These are phyloP conservation scores for Gyrodactylus bullatarudis DNA, from an alignment of 1,140 invertebrate genomes.

Conservation along the genomic window DNA sequence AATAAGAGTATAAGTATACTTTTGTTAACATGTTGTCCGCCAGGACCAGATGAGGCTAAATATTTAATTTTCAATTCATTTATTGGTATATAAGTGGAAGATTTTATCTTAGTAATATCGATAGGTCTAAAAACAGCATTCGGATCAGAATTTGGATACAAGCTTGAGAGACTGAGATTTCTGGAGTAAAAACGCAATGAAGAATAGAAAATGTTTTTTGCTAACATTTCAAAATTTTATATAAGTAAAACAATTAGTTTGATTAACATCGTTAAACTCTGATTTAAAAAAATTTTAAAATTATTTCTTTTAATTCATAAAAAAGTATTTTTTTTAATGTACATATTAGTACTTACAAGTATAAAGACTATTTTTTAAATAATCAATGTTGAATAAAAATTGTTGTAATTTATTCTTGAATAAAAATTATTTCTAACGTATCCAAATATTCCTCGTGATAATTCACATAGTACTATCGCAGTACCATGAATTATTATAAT, in stretches of 20 bases:
- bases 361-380: too few relatives aligned
- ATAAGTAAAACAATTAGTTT: not conserved
- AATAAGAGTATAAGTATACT: not conserved
- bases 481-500: too few relatives aligned
- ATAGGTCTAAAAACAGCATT: not conserved
- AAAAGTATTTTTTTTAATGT: too few relatives aligned
- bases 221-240: not conserved
- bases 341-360: too few relatives aligned
- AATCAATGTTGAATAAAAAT: too few relatives aligned
- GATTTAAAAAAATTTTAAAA: not conserved
- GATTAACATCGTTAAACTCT: not conserved
- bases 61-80: not conserved
- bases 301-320: too few relatives aligned
- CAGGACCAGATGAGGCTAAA: not conserved
- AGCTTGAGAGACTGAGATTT: not conserved
- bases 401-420: too few relatives aligned
- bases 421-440: too few relatives aligned
- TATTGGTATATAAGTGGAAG: not conserved
- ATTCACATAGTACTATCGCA: too few relatives aligned
- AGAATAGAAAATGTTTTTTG: not conserved
- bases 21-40: not conserved
- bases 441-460: too few relatives aligned
- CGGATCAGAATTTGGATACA: not conserved
- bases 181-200: not conserved
- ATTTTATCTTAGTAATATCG: not conserved